Base-by-base conservation (phyloP, 2,113 vertebrate genomes). In the Microtus ochrogaster region DNA sequence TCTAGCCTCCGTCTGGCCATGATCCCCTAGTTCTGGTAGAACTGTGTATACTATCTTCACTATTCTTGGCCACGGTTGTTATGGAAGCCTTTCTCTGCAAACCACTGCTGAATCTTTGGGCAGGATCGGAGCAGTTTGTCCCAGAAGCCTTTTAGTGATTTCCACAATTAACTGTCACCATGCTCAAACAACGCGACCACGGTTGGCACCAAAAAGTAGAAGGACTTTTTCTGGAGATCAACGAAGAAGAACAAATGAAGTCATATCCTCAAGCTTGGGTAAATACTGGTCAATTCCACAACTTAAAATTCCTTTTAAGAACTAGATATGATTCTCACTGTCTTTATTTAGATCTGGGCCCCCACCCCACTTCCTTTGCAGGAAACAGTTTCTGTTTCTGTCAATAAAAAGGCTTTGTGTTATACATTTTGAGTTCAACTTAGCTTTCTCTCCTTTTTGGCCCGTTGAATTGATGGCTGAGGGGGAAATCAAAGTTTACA, bases 371-470 rank as follows among this genome's bases (percentile, higher is more conserved):
- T 13, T 21, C 22, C 26, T 47, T 85, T 91, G 77, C 36, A 58
- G 52, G 30, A 87, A 90, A 39, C 36, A 6, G 2, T 39, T 5
- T 55, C 26, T n/a, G 33, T 94, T 95, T 11, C 63, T 96, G 44
- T 41, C 77, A 92, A 30, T 92, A 95, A 90, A 96, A 77, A 83
- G 81, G 12, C 41, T 94, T 94, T 90, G 33, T 24, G n/a, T 74
- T 85, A 63, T 41, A 86, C 78, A 91, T 81, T 61, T 82, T 96
- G 36, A 13, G 65, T 72, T 89, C 73, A 21, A 3, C 19, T 63
- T 95, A 66, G 49, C 17, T 78, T 28, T 94, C 39, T 36, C 28
- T 58, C 9, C 28, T 74, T 49, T 76, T 28, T 61, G 33, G 41
- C n/a, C 19, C 26, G 16, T 88, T 86, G 72, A 84, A 82, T 36